phyloP scores from a whole-genome alignment of 2,113 vertebrate species.

The Lepisosteus oculatus region DNA sequence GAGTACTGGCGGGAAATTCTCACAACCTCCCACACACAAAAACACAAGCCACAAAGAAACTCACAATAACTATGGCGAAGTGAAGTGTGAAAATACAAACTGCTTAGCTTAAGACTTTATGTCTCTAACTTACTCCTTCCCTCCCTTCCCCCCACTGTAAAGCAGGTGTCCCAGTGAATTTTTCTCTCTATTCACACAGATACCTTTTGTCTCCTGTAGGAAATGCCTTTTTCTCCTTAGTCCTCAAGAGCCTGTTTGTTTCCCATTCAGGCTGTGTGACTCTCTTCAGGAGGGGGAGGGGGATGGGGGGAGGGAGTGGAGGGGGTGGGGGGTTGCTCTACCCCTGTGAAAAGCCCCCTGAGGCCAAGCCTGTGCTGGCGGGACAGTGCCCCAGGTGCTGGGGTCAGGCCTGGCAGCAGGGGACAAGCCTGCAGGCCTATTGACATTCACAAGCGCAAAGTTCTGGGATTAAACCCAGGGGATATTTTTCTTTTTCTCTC shows the following conservation, averaged over 20 bases:
- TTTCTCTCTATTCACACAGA: constrained; percentile 11
- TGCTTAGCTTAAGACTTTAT: no score
- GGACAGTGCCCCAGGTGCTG: constrained; percentile 25
- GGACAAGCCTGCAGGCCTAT: constrained; percentile 36
- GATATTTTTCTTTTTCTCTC: constrained; percentile 6
- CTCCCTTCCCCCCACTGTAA: constrained; percentile 16
- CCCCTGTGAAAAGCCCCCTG: constrained; percentile 21
- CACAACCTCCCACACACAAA: no score
- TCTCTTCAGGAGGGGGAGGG: constrained; percentile 7
- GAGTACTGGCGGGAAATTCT: no score
- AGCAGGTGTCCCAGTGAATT: constrained; percentile 24
- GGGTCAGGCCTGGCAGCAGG: constrained; percentile 18
- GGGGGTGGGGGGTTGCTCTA: background rate
- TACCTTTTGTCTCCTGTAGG: constrained; percentile 25
- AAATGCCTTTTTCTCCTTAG: constrained; percentile 20
- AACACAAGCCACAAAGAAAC: no score
- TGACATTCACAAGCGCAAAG: constrained; percentile 26
- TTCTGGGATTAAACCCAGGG: constrained; percentile 29
- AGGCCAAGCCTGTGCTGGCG: background rate
- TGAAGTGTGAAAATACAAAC: no score
- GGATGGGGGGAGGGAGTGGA: background rate
- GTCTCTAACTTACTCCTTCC: constrained; percentile 8
- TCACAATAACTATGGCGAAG: no score
- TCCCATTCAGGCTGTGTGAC: constrained; percentile 17
- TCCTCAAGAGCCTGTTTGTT: constrained; percentile 13